phyloP scores from a whole-genome alignment of 2,113 vertebrate species.

The Crotophaga sulcirostris region DNA sequence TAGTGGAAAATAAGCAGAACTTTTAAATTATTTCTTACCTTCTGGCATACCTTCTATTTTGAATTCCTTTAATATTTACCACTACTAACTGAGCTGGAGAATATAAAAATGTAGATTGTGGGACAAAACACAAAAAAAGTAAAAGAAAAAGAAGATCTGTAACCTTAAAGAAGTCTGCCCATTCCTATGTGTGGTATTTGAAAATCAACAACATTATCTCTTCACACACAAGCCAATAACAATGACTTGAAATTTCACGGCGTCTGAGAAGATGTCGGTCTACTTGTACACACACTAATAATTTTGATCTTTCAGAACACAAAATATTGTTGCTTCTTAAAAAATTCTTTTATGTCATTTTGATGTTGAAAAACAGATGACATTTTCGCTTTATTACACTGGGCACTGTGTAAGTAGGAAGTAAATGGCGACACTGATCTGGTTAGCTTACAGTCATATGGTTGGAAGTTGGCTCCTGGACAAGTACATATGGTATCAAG shows the following conservation, averaged over 20 bases:
- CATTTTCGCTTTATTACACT: neutral
- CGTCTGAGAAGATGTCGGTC: neutral
- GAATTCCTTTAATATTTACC: slow-evolving; percentile 33
- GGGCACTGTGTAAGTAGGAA: neutral
- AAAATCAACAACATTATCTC: neutral
- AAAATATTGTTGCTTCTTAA: neutral
- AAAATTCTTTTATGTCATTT: neutral
- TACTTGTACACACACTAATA: neutral
- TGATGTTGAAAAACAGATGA: neutral
- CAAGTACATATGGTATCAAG: neutral
- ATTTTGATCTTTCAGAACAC: neutral
- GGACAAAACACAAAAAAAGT: neutral
- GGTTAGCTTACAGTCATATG: slow-evolving; percentile 15
- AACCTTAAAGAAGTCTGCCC: neutral
- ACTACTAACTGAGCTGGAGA: neutral
- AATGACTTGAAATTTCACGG: neutral
- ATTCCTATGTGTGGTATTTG: neutral
- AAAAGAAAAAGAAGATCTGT: neutral
- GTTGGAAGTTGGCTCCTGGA: neutral
- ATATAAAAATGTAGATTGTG: neutral
- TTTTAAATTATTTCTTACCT: neutral
- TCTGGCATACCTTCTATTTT: slow-evolving; percentile 7
- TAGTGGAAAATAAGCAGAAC: neutral
- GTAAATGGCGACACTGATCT: neutral
- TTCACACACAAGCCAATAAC: neutral